Percentiles rank a stretch among this genome's conserved stretches.
Evolutionary conservation across 2,888 invertebrate genomes (phyloP).

Genomic region (Morpho helenor): DNA sequence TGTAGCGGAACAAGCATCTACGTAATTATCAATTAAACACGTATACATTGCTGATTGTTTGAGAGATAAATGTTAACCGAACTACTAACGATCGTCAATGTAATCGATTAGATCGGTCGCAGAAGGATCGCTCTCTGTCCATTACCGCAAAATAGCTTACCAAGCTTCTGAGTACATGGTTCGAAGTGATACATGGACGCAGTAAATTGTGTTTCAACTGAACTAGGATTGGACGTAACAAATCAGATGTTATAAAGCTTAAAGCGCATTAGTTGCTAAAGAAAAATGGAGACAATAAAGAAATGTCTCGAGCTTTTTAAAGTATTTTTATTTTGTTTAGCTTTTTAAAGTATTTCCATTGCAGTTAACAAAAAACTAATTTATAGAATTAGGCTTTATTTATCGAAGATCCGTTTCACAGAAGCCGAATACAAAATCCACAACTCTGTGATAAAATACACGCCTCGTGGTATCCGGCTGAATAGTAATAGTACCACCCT

Average conservation of each 20-base stretch:
- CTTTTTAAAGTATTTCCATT: neutral
- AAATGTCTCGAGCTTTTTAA: neutral
- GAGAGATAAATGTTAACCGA: conserved; percentile 22
- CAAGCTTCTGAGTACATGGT: conserved; percentile 29
- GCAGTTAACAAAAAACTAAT: too few species aligned
- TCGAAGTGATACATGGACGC: conserved; percentile 30
- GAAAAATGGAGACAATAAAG: conserved; percentile 4
- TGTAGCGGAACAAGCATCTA: conserved; percentile 8
- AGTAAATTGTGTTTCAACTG: conserved; percentile 29
- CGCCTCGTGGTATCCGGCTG: too few species aligned
- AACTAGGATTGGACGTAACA: conserved; percentile 22
- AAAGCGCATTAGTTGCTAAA: conserved; percentile 9
- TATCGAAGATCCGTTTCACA: too few species aligned
- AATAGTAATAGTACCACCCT: too few species aligned
- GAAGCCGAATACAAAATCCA: too few species aligned
- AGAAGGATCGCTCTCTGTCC: conserved; percentile 22
- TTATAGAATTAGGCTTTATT: too few species aligned
- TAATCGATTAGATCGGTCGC: conserved; percentile 25
- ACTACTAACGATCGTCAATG: conserved; percentile 20
- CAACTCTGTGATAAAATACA: too few species aligned
- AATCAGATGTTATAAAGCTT: conserved; percentile 22
- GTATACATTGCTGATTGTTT: conserved; percentile 24
- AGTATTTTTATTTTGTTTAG: too few species aligned
- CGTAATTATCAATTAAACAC: conserved; percentile 22
- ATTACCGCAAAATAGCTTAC: conserved; percentile 30